Evolutionary conservation across 2,797 vertebrate species (phyloP), one percentile per base, ranked within the genome.

Genomic region (Gadopsis bispinosus): DNA sequence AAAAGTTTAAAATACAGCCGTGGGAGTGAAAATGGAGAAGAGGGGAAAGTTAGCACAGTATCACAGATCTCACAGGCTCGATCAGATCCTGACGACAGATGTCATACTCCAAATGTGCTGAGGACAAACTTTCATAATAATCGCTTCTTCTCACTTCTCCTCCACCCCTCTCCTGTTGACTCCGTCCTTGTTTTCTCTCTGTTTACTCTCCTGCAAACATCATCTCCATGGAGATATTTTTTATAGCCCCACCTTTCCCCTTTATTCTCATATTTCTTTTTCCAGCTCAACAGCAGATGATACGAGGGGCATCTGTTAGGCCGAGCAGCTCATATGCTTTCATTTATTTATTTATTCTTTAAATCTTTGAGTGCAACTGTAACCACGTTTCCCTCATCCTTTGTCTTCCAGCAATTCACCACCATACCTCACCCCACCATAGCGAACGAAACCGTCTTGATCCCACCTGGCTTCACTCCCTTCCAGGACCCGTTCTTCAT

Each of bases 401-500:
- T 73, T 84, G 26, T 68, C 67, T 81, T 74, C 0, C 86, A 95
- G 92, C 85, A 90, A 86, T 62, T 31, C 78, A 77, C 26, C 59
- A 53, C 45, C 22, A 59, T 91, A 3, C 75, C 91, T 54, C 90
- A 91, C 68, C 89, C 91, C 8, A 83, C 79, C 60, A 70, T 73
- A 1, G 70, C 75, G 0, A 94, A 95, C 20, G 72, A 76, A 73
- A 93, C 90, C 62, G 80, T 87, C 47, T 7, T 6, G 16, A 4
- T 85, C 48, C 76, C 88, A 0, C 83, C 92, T 7, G 61, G 51
- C n/a, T 82, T 86, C 79, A 83, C 87, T 8, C 92, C 95, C 64
- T 96, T 97, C 69, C 93, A 95, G 1, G 97, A 98, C 69, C 97
- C 97, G 0, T 98, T 98, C 93, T 98, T 98, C 68, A 90, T 97